A percentile compares a stretch with the other conserved stretches of the same genome.
phyloP scores from a whole-genome alignment of 1,140 invertebrate genomes.

The Phymorhynchus buccinoides region DNA sequence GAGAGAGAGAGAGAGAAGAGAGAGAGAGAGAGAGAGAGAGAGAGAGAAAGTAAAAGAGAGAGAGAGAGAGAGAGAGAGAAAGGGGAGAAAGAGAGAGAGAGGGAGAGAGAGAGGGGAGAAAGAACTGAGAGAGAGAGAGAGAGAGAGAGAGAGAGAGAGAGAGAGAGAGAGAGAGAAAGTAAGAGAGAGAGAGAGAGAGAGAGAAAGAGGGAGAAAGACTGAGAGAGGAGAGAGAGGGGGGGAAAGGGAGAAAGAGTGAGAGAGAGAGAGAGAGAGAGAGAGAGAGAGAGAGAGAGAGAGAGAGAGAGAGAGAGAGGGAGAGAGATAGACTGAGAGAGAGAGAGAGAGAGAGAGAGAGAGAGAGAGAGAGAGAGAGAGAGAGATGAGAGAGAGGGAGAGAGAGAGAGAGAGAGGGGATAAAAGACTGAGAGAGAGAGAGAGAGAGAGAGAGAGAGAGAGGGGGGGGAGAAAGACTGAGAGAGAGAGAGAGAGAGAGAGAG shows the following conservation, averaged over 20 bases:
- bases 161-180: background rate
- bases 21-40: constrained; percentile 15
- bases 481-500: constrained; percentile 18
- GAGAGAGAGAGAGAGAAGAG: constrained; percentile 8
- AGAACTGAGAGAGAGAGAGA: background rate
- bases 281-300: background rate
- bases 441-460: background rate
- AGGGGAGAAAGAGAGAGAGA: background rate
- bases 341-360: background rate
- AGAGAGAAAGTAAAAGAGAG: constrained; percentile 18
- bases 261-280: background rate
- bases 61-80: background rate
- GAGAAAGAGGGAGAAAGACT: background rate
- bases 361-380: background rate
- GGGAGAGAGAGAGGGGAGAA: background rate
- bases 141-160: background rate
- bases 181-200: background rate
- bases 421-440: background rate
- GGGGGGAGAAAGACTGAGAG: background rate
- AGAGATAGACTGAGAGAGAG: background rate
- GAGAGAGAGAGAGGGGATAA: background rate
- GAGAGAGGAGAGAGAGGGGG: background rate
- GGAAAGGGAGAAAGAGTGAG: background rate
- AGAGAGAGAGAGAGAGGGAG: background rate
- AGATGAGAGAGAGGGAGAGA: background rate